Base-by-base conservation (phyloP, 2,888 invertebrate species). In the Lochmaea capreae region DNA sequence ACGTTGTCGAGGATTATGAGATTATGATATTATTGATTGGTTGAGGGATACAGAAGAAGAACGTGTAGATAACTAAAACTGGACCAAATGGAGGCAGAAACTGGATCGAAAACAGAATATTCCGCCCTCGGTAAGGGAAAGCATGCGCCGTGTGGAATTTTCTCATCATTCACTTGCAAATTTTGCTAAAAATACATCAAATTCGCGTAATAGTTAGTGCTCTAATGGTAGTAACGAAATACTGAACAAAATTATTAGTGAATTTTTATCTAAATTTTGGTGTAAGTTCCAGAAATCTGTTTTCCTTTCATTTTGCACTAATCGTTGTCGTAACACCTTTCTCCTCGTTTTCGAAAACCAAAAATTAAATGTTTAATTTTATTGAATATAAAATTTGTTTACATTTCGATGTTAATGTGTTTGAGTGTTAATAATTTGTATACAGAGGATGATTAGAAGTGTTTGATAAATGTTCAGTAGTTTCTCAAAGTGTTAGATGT, bases 241-340 rank as follows among this genome's bases (percentile, higher is more conserved):
- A 81, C 79, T 80, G 79, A 79, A 80, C 84, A 84, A 83, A 84
- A 84, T 85, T 84, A 82, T 85, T 81, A 82, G 83, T 81, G 83
- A 83, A 84, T 84, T 85, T 78, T 80, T 84, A 79, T 83, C 80
- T 83, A 83, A 83, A 82, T 82, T 84, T 84, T 84, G 84, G 83
- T 84, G 85, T 85, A 85, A 85, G 85, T 85, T 81, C 77, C 71
- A 73, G 52, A 75, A 75, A 77, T 59, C 71, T 78, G 76, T 77
- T 77, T 78, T 81, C 75, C 81, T 84, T 82, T 83, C 77, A 81
- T 83, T 82, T 84, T 84, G 85, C 85, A 85, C 84, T 83, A 74
- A 82, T 84, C 82, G 82, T 84, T 85, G 84, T 84, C 81, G 82
- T 81, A 79, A 79, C 80, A 81, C 81, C 79, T 79, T 79, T 74